A percentile compares a stretch with the other conserved stretches of the same genome.
Conservation (phyloP, 92 coral and sea anemone species). For the Palythoa heliodiscus region DNA sequence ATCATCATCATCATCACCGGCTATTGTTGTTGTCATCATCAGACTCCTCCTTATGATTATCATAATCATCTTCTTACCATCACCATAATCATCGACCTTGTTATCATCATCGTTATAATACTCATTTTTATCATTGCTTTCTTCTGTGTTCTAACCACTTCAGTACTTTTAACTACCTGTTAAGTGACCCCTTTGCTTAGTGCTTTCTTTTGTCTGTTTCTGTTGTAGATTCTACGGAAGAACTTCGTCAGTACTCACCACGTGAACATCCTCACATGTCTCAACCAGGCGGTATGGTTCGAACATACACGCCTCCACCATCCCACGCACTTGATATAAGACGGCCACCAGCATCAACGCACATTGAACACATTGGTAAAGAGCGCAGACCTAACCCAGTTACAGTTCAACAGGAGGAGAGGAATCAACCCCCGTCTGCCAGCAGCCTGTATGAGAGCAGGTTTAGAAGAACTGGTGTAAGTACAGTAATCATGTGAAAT, state of each 20-base stretch:
- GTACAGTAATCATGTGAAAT: constrained; percentile 2
- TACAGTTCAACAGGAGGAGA: constrained; percentile 84
- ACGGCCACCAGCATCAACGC: constrained; percentile 56
- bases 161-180: not conserved
- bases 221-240: constrained; percentile 38
- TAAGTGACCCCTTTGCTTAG: not conserved
- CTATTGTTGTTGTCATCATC: too few species aligned
- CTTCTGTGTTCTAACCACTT: too few species aligned
- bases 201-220: not conserved
- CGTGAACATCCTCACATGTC: constrained; percentile 32
- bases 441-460: constrained; percentile 83
- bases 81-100: not conserved
- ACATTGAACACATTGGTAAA: constrained; percentile 49
- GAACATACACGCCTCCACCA: constrained; percentile 44
- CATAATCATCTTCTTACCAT: too few species aligned
- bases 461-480: constrained; percentile 60
- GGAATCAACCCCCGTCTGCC: constrained; percentile 78
- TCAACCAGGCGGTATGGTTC: constrained; percentile 49
- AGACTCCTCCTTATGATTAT: too few species aligned
- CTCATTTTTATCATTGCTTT: too few species aligned
- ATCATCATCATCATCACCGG: too few species aligned
- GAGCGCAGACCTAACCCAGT: constrained; percentile 59
- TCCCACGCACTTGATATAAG: constrained; percentile 53
- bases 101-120: not conserved
- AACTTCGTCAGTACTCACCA: constrained; percentile 10